Base-by-base conservation (phyloP, 2,797 vertebrate genomes). In the Gymnothorax javanicus region DNA sequence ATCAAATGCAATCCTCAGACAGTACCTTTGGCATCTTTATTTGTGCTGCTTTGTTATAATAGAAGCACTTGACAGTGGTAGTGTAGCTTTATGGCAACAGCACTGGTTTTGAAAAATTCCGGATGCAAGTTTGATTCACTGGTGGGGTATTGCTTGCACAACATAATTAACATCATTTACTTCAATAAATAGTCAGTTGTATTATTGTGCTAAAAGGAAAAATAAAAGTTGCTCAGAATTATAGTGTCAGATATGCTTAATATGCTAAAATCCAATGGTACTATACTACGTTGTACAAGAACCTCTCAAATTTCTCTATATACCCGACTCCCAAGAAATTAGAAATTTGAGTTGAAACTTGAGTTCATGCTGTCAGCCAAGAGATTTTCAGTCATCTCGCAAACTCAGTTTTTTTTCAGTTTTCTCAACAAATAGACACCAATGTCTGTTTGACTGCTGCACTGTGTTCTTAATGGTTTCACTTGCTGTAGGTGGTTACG, bases 401-500 rank as follows among this genome's bases (percentile, higher is more conserved):
- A 71, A 20, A 69, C 64, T n/a, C n/a, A n/a, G 25, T 4, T 5
- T 77, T 77, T 13, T 77, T 50, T 15, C 3, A 77, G 12, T 77
- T 77, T 20, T 77, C 15, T 77, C 15, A 17, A n/a, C 64, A 69
- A 25, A 69, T 69, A 23, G 25, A 69, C 12, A 13, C 4, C 71
- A 43, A 43, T 15, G 27, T 73, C 13, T 75, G 25, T 59, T 33
- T 84, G 69, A 50, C 73, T 62, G 91, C 87, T 79, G 62, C 64
- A 25, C 73, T 77, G 33, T 77, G 73, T 23, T 7, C 79, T 92
- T 91, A 89, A 85, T 85, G 93, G 91, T 90, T 92, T 89, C 89
- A 90, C 94, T 91, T 91, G 88, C 90, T 93, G 89, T 90, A 88
- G 92, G 90, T 93, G 93, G 89, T 90, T 92, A 92, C 88, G 89